phyloP scores from a whole-genome alignment of 2,888 invertebrate genomes.

The Pristionchus japonicus region DNA sequence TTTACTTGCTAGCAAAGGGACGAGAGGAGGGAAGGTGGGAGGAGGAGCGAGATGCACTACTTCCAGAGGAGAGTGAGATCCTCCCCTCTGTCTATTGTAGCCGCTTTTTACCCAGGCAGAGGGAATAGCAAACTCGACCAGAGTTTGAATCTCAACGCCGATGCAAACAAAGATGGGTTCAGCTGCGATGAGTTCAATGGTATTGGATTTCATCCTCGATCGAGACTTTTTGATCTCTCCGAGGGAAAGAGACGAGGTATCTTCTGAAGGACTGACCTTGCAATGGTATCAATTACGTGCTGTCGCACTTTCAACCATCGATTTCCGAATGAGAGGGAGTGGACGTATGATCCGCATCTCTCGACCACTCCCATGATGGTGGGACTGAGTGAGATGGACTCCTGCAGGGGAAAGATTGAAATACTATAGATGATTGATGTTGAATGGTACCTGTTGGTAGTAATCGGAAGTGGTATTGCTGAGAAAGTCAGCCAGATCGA shows the following conservation, averaged over 20 bases:
- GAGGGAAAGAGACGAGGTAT: not conserved
- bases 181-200: not conserved
- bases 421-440: not conserved
- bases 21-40: slow-evolving; percentile 2
- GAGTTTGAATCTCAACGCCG: not conserved
- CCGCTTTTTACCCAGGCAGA: not conserved
- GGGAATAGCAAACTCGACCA: slow-evolving; percentile 19
- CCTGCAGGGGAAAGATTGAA: slow-evolving; percentile 49
- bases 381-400: slow-evolving; percentile 58
- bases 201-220: not conserved
- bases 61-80: not conserved
- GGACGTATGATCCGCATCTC: slow-evolving; percentile 62
- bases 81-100: not conserved
- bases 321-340: slow-evolving; percentile 61
- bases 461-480: slow-evolving; percentile 50
- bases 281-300: slow-evolving; percentile 59
- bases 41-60: not conserved
- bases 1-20: slow-evolving; percentile 28
- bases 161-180: not conserved
- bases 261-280: slow-evolving; percentile 49
- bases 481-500: slow-evolving; percentile 55
- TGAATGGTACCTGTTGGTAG: slow-evolving; percentile 53
- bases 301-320: slow-evolving; percentile 64
- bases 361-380: slow-evolving; percentile 59
- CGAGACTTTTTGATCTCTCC: not conserved